Conservation (phyloP, 1,140 invertebrate genomes). For the Zophobas atratus region DNA sequence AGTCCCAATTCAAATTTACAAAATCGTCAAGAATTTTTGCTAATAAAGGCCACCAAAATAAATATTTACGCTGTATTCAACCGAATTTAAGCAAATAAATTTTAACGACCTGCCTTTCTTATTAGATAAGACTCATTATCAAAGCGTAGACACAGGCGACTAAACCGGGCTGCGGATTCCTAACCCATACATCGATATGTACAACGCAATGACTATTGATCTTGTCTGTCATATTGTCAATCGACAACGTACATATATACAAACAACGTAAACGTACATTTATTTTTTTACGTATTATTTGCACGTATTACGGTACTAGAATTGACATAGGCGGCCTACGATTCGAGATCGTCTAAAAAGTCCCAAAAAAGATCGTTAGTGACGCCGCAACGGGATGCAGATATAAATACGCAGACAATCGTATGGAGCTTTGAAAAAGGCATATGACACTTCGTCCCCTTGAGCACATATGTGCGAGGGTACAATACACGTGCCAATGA, state of each 20-base stretch:
- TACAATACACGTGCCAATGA: slow-evolving; percentile 49
- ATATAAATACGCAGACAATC: slow-evolving; percentile 42
- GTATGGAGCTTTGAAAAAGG: slow-evolving; percentile 37
- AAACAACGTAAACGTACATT: no score
- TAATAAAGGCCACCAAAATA: slow-evolving; percentile 21
- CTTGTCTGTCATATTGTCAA: no score
- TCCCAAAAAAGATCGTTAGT: slow-evolving; percentile 22
- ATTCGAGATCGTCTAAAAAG: no score
- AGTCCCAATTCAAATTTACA: background rate
- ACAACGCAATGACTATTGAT: no score
- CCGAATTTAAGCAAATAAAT: slow-evolving; percentile 37
- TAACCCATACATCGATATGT: no score
- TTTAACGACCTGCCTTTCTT: slow-evolving; percentile 40
- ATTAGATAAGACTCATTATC: slow-evolving; percentile 33
- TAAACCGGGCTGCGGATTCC: no score
- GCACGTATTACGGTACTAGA: no score
- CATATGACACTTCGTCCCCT: slow-evolving; percentile 44
- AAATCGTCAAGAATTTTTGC: slow-evolving; percentile 2
- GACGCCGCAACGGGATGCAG: slow-evolving; percentile 28
- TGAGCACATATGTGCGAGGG: slow-evolving; percentile 41
- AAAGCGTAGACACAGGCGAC: slow-evolving; percentile 9
- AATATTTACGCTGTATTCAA: slow-evolving; percentile 35
- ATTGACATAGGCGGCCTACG: no score
- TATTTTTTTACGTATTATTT: no score
- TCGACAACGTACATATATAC: no score